phyloP scores from a whole-genome alignment of 1,140 invertebrate species.

The Dolichoris vasculosae region DNA sequence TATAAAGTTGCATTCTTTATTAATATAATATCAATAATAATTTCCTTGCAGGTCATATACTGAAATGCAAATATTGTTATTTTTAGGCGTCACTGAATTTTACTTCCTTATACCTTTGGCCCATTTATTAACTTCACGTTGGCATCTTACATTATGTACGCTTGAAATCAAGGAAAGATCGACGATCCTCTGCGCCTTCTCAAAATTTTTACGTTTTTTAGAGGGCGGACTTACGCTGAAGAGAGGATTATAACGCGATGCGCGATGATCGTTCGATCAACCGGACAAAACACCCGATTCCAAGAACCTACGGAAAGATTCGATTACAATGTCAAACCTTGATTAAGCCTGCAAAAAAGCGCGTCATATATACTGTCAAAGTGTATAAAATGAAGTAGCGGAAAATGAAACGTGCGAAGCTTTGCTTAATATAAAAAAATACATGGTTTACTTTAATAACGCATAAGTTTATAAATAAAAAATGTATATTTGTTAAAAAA shows the following conservation, averaged over 20 bases:
- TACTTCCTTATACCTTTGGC: slow-evolving; percentile 7
- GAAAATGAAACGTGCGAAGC: slow-evolving; percentile 7
- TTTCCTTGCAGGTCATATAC: no score
- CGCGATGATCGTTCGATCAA: slow-evolving; percentile 38
- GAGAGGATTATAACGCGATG: slow-evolving; percentile 47
- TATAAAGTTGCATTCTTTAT: no score
- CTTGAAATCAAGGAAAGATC: slow-evolving; percentile 12
- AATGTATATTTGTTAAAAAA: neutral
- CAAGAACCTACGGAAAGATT: slow-evolving; percentile 53
- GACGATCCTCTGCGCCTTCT: neutral
- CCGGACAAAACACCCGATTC: slow-evolving; percentile 44
- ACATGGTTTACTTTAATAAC: slow-evolving; percentile 11
- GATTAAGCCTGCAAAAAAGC: slow-evolving; percentile 50
- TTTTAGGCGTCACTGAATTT: no score
- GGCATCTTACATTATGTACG: slow-evolving; percentile 42
- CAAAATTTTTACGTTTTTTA: slow-evolving; percentile 48
- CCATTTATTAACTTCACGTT: slow-evolving; percentile 34
- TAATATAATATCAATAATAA: no score
- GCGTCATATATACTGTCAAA: slow-evolving; percentile 50
- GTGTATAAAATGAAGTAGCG: neutral
- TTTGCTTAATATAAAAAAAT: neutral
- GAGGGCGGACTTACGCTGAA: neutral
- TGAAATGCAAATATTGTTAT: no score
- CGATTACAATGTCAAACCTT: slow-evolving; percentile 57
- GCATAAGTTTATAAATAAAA: neutral